Percentiles rank a stretch among this genome's conserved stretches.
Conservation (phyloP, 2,113 vertebrate genomes). For the Alouatta palliata region DNA sequence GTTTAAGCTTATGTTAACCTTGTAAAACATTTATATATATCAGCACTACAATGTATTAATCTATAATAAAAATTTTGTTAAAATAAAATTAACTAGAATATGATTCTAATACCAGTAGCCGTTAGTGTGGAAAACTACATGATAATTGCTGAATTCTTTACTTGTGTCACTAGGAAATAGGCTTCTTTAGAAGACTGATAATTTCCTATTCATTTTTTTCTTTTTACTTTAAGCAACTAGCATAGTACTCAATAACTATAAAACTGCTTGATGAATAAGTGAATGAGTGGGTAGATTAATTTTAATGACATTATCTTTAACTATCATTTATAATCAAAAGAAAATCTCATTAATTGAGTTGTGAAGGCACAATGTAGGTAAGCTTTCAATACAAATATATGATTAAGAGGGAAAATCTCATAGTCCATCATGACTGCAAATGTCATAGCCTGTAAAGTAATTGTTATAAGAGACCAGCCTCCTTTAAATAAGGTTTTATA, state of each 20-base stretch:
- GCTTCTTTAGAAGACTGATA: not conserved
- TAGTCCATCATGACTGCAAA: not conserved
- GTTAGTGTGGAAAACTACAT: not conserved
- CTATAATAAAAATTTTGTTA: not conserved
- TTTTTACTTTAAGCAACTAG: not conserved
- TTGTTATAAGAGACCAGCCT: not conserved
- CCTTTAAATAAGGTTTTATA: conserved; percentile 34
- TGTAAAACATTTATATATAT: not conserved
- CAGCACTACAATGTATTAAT: not conserved
- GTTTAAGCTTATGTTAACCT: not conserved
- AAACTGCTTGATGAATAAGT: not conserved
- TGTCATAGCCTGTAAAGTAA: not conserved
- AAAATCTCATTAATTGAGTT: conserved; percentile 18
- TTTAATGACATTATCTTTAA: not conserved
- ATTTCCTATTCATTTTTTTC: not conserved
- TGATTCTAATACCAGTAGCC: not conserved
- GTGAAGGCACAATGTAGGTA: not conserved
- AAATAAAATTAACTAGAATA: not conserved
- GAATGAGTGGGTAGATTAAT: not conserved
- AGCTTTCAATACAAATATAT: not conserved
- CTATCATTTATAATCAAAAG: conserved; percentile 45
- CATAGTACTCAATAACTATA: not conserved
- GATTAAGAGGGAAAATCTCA: not conserved
- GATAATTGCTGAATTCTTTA: not conserved
- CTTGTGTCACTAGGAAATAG: not conserved